phyloP scores from a whole-genome alignment of 2,888 invertebrate genomes.

The Drosophila eohydei region DNA sequence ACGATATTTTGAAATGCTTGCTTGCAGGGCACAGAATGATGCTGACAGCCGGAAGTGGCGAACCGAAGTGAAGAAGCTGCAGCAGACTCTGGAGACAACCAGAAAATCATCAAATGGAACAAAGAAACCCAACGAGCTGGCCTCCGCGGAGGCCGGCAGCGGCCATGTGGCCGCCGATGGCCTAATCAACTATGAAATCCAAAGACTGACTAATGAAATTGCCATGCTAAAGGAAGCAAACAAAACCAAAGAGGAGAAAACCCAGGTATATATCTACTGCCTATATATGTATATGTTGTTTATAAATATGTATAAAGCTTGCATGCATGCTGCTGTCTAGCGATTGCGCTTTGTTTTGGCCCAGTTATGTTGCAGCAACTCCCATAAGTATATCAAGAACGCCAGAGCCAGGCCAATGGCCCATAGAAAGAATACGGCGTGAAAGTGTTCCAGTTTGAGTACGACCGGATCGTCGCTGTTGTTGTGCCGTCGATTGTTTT shows the following conservation, averaged over 20 bases:
- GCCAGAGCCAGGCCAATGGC: constrained; percentile 71
- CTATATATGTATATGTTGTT: not conserved
- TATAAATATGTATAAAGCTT: constrained; percentile 19
- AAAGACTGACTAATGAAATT: constrained; percentile 86
- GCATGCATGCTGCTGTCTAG: constrained; percentile 35
- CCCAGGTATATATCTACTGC: constrained; percentile 86
- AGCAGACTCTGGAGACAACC: constrained; percentile 86
- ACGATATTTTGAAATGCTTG: constrained; percentile 1
- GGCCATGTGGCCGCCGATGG: constrained; percentile 68
- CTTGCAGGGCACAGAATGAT: constrained; percentile 86
- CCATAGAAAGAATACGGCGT: constrained; percentile 81
- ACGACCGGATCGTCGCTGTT: constrained; percentile 73
- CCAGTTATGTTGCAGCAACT: constrained; percentile 59
- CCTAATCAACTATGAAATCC: constrained; percentile 82
- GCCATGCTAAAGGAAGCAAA: constrained; percentile 88
- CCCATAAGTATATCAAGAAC: constrained; percentile 65
- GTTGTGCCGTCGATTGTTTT: constrained; percentile 44
- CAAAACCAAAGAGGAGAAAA: constrained; percentile 88
- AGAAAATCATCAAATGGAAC: constrained; percentile 74
- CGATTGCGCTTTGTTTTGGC: constrained; percentile 44
- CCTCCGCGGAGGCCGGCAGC: constrained; percentile 41
- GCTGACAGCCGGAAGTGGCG: constrained; percentile 87
- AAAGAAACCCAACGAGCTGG: constrained; percentile 62
- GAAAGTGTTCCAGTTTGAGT: constrained; percentile 79
- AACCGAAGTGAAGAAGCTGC: constrained; percentile 87